Evolutionary conservation across 2,113 vertebrate genomes (phyloP).

Genomic region (Xyliphius kryptos): DNA sequence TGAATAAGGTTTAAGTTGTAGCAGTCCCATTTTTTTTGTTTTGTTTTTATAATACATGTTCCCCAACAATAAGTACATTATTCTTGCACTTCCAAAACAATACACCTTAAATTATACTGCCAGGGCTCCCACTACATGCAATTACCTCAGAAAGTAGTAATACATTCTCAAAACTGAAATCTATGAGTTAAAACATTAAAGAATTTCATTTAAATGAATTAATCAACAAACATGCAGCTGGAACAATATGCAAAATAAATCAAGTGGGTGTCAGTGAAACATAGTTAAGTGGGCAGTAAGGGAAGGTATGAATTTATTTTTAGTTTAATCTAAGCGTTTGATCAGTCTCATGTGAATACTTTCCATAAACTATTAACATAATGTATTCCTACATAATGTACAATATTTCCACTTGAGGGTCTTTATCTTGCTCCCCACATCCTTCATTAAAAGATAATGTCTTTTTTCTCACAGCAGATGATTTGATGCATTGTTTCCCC

Average conservation of each 20-base stretch:
- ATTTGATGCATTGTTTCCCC: neutral
- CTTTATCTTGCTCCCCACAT: neutral
- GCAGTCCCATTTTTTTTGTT: no score
- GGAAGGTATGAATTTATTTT: conserved; percentile 9
- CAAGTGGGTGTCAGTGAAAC: neutral
- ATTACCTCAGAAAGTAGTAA: no score
- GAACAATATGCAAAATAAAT: neutral
- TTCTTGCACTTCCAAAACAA: no score
- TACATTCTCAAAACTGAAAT: no score
- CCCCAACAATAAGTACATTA: no score
- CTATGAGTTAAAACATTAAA: no score
- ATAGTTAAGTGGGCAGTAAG: conserved; percentile 1
- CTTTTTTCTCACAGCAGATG: neutral
- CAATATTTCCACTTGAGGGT: neutral
- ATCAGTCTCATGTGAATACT: conserved; percentile 1
- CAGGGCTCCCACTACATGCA: no score
- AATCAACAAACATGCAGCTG: neutral
- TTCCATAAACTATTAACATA: conserved; percentile 11
- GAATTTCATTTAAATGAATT: neutral
- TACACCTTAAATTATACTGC: no score
- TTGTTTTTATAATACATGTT: no score
- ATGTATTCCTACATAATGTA: neutral
- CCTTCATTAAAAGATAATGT: neutral
- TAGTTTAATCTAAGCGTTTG: neutral
- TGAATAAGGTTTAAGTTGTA: no score